phyloP scores from a whole-genome alignment of 2,797 vertebrate genomes.

The Danionella dracula region DNA sequence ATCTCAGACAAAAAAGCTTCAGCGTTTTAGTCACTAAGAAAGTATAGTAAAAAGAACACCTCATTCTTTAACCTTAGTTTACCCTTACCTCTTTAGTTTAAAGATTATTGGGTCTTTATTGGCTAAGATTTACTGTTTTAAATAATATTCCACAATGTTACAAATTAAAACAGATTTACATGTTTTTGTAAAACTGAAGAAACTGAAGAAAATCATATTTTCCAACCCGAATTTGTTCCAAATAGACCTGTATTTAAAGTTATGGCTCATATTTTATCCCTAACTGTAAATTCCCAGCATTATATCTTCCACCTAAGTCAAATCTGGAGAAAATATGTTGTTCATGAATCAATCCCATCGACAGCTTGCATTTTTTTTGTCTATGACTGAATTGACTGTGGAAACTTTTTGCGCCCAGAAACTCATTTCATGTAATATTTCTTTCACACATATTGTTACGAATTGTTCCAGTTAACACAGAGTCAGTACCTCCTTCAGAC shows the following conservation, averaged over 20 bases:
- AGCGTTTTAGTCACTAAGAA: no score
- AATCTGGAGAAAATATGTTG: neutral
- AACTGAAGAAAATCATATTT: no score
- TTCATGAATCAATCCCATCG: constrained; percentile 2
- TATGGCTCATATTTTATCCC: constrained; percentile 10
- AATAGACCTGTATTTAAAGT: constrained; percentile 2
- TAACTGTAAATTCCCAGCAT: constrained; percentile 20
- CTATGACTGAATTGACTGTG: neutral
- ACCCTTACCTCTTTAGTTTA: no score
- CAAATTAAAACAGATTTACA: neutral
- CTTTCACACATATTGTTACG: neutral
- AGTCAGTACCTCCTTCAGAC: constrained; percentile 78
- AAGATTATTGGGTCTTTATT: neutral
- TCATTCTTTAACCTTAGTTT: no score
- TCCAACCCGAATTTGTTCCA: no score
- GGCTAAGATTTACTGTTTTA: constrained; percentile 25
- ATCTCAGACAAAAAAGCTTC: no score
- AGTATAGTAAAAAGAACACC: no score
- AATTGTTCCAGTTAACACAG: constrained; percentile 5
- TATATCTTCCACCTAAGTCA: constrained; percentile 2
- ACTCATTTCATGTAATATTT: constrained; percentile 8
- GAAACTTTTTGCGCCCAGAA: neutral
- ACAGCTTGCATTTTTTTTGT: constrained; percentile 6
- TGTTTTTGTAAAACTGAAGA: neutral
- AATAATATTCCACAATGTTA: neutral